Evolutionary conservation across 2,797 vertebrate genomes (phyloP).

Genomic region (Graptemys geographica): DNA sequence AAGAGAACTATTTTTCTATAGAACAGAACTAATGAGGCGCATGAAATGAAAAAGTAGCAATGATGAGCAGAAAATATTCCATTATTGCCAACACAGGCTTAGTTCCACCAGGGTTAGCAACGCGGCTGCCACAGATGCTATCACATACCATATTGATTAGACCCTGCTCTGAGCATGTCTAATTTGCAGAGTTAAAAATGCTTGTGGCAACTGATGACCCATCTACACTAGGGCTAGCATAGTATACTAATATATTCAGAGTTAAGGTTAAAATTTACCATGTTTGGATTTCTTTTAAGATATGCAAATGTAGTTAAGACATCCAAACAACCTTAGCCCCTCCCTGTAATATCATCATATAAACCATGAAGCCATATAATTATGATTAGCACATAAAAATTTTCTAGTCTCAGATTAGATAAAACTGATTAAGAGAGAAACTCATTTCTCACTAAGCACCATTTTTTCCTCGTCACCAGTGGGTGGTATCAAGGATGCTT

Average conservation of each 20-base stretch:
- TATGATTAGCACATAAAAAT: background rate
- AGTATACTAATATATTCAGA: background rate
- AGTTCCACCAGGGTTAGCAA: background rate
- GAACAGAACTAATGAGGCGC: slow-evolving; percentile 58
- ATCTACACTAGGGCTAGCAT: fast-evolving
- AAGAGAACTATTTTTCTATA: slow-evolving; percentile 54
- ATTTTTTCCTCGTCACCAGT: background rate
- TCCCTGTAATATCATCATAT: fast-evolving
- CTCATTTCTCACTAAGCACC: background rate
- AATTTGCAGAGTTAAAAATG: background rate
- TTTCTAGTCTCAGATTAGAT: background rate
- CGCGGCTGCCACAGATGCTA: fast-evolving
- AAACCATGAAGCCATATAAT: background rate
- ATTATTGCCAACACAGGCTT: background rate
- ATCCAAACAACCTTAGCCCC: fast-evolving
- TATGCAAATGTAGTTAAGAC: background rate
- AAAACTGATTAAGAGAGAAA: background rate
- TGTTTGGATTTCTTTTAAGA: background rate
- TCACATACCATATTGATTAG: background rate
- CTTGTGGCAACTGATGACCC: background rate
- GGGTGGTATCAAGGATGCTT: background rate
- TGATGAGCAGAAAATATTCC: slow-evolving; percentile 1
- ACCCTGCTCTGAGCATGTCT: fast-evolving
- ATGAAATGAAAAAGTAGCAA: slow-evolving; percentile 76
- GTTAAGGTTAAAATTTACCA: background rate